Base-by-base conservation (phyloP, 2,797 vertebrate species). In the Myotis pilosus region DNA sequence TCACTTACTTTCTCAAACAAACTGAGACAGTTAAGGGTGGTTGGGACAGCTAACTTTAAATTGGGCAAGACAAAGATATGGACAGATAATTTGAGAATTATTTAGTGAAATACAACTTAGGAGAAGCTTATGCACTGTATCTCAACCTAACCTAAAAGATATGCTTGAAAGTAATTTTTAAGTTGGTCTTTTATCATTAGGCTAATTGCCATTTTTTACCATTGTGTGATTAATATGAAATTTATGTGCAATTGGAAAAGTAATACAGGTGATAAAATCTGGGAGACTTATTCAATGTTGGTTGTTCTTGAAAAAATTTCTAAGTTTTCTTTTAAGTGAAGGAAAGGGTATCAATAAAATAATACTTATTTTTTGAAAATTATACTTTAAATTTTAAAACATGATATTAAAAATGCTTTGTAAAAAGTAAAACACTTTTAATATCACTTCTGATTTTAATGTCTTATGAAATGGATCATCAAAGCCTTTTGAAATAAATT, bases 401-500 rank as follows among this genome's bases (percentile, higher is more conserved):
- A 23, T 51, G 6, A 60, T 38, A 69, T 75, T 91, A 41, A 92
- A 75, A 85, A 62, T 78, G 5, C 4, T 89, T 68, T 80, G 19
- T 51, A 69, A 80, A 41, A 19, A 53, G 19, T 33, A 76, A 84
- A 93, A 8, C 3, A 55, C 23, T 62, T 76, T 75, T 80, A 30
- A 64, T 53, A 60, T 88, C 16, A 87, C 10, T 64, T 53, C 57
- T 87, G 51, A 82, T 66, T 71, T 85, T 41, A 68, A 2, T 36
- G 19, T 25, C 9, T 92, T 25, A 57, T 12, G 28, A 84, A 78
- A 55, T 84, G 8, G 10, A 23, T 87, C 38, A 82, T 51, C 57
- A 74, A 60, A 86, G 60, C 2, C 49, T 55, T 66, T 64, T 74
- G 38, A 80, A 80, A 53, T 60, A 84, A 72, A 78, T 74, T 87